Conservation (phyloP, 2,888 invertebrate genomes). For the Sesia bembeciformis region DNA sequence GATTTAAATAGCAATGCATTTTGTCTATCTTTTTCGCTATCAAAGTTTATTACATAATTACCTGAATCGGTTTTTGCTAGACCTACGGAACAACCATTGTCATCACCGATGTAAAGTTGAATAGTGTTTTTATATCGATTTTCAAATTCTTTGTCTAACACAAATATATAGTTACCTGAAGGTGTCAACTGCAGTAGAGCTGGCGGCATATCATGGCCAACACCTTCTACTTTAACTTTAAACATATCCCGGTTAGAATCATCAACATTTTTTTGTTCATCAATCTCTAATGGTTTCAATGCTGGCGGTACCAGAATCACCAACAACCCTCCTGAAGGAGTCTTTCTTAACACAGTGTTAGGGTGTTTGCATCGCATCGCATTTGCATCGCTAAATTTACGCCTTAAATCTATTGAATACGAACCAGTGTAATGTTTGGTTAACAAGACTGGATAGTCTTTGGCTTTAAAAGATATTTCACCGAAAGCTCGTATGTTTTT, state of each 20-base stretch:
- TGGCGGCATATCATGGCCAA: conserved; percentile 16
- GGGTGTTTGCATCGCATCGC: no score
- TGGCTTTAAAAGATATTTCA: conserved; percentile 10
- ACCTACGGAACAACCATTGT: conserved; percentile 20
- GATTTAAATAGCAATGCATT: conserved; percentile 36
- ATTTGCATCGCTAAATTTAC: conserved; percentile 3
- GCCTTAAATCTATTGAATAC: conserved; percentile 13
- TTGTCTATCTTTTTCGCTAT: conserved; percentile 10
- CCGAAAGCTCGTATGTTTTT: conserved; percentile 11
- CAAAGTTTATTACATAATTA: conserved; percentile 26
- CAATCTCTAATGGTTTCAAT: conserved; percentile 4
- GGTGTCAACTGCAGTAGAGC: conserved; percentile 30
- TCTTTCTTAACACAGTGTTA: conserved; percentile 25
- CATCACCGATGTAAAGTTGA: conserved; percentile 16
- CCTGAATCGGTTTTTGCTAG: conserved; percentile 31
- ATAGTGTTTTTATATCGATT: conserved; percentile 23
- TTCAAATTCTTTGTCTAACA: conserved; percentile 52
- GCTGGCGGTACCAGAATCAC: conserved; percentile 14
- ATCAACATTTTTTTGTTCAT: not conserved
- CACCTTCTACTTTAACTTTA: conserved; percentile 24
- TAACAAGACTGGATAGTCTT: conserved; percentile 19
- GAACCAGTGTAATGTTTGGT: conserved; percentile 14
- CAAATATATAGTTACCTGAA: conserved; percentile 35
- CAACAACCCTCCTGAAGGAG: conserved; percentile 17
- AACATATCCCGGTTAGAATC: conserved; percentile 8